Evolutionary conservation across 2,797 vertebrate genomes (phyloP).

Genomic region (Sebastiscus tertius): DNA sequence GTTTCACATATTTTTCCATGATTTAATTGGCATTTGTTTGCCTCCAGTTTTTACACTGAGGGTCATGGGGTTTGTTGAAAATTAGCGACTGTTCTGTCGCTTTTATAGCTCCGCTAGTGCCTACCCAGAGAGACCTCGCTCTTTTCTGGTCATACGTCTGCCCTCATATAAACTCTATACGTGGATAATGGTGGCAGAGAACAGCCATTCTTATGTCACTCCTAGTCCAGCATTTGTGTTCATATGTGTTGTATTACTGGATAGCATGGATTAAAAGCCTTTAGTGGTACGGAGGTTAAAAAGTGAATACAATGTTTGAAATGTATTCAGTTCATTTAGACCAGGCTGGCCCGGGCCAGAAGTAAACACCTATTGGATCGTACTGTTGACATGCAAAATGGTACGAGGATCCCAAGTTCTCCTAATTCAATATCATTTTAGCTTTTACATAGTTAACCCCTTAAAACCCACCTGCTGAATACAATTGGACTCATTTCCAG

Average conservation of each 20-base stretch:
- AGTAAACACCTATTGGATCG: no score
- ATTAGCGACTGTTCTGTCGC: conserved; percentile 23
- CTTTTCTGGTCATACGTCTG: not conserved
- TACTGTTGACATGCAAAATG: no score
- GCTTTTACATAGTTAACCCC: no score
- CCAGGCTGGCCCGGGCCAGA: no score
- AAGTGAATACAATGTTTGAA: not conserved
- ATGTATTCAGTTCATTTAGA: not conserved
- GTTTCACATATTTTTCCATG: conserved; percentile 53
- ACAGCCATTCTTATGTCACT: not conserved
- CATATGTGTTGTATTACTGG: not conserved
- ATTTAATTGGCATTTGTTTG: conserved; percentile 63
- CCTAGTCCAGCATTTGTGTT: not conserved
- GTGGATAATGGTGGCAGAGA: not conserved
- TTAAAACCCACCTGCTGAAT: no score
- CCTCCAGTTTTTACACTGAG: conserved; percentile 29
- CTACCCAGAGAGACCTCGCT: not conserved
- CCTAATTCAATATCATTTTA: no score
- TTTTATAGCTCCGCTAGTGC: conserved; percentile 3
- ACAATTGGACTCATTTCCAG: no score
- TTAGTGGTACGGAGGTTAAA: not conserved
- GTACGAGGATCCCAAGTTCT: no score
- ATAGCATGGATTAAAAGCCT: not conserved
- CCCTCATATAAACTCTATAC: not conserved
- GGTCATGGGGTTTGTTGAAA: conserved; percentile 45